phyloP scores from a whole-genome alignment of 2,797 vertebrate genomes.

The Saxicola maurus region DNA sequence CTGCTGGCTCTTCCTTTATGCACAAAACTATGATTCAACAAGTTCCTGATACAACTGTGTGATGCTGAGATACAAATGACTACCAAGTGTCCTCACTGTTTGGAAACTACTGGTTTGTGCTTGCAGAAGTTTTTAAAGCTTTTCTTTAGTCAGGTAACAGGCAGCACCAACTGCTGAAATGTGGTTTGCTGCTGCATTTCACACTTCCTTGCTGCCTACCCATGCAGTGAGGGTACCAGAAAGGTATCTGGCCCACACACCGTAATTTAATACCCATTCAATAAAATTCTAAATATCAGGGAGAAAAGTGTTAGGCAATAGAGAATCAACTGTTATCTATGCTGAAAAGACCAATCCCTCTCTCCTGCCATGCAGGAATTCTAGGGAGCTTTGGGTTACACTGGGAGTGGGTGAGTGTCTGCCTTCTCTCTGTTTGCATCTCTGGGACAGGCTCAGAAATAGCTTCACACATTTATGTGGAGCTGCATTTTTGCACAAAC shows the following conservation, averaged over 20 bases:
- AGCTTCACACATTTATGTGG: constrained; percentile 12
- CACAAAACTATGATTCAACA: not conserved
- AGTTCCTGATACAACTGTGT: not conserved
- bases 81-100: not conserved
- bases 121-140: not conserved
- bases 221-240: not conserved
- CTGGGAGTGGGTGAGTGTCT: not conserved
- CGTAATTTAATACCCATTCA: not conserved
- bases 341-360: not conserved
- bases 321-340: not conserved
- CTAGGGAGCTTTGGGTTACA: not conserved
- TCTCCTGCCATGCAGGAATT: not conserved
- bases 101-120: not conserved
- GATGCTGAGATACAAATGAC: not conserved
- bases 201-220: not conserved
- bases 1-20: not conserved
- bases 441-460: not conserved
- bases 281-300: not conserved
- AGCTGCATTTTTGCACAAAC: not conserved
- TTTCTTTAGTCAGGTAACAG: not conserved
- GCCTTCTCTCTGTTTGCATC: not conserved
- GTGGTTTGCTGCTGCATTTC: not conserved
- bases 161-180: not conserved
- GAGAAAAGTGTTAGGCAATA: not conserved
- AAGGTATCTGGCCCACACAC: not conserved